A percentile compares a stretch with the other conserved stretches of the same genome.
Evolutionary conservation across 2,113 vertebrate genomes (phyloP).

Genomic region (Sinocyclocheilus anshuiensis): DNA sequence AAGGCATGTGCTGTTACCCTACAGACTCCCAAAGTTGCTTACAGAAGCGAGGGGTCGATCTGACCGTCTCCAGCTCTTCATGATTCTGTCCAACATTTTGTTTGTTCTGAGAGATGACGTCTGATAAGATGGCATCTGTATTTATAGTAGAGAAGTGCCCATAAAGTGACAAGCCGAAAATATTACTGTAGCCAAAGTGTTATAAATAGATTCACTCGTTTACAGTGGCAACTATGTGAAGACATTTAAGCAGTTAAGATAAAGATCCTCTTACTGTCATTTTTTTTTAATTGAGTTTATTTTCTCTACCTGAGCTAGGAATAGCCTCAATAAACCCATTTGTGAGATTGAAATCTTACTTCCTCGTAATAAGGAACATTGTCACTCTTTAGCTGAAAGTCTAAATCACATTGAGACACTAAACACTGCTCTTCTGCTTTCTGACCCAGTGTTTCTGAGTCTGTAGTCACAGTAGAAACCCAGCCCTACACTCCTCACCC

Average conservation of each 20-base stretch:
- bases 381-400: neutral
- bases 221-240: neutral
- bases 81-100: slow-evolving; percentile 22
- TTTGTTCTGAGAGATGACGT: slow-evolving; percentile 27
- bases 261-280: neutral
- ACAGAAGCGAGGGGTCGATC: neutral
- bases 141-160: slow-evolving; percentile 31
- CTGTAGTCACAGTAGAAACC: slow-evolving; percentile 20
- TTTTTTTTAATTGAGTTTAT: neutral
- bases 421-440: slow-evolving; percentile 29
- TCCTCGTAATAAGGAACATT: neutral
- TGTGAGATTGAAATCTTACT: neutral
- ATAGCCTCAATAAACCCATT: neutral
- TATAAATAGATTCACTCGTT: slow-evolving; percentile 7
- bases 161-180: neutral
- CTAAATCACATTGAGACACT: slow-evolving; percentile 1
- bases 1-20: slow-evolving; percentile 32
- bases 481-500: slow-evolving; percentile 29
- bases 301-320: neutral
- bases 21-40: slow-evolving; percentile 1
- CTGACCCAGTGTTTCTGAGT: neutral
- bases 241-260: neutral
- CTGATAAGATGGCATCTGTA: slow-evolving; percentile 30
- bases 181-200: neutral
- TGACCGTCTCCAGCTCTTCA: slow-evolving; percentile 4